A percentile compares a stretch with the other conserved stretches of the same genome.
These are phyloP conservation scores for Diplazon laetatorius DNA, from an alignment of 2,888 invertebrate species.

Conservation along the genomic window DNA sequence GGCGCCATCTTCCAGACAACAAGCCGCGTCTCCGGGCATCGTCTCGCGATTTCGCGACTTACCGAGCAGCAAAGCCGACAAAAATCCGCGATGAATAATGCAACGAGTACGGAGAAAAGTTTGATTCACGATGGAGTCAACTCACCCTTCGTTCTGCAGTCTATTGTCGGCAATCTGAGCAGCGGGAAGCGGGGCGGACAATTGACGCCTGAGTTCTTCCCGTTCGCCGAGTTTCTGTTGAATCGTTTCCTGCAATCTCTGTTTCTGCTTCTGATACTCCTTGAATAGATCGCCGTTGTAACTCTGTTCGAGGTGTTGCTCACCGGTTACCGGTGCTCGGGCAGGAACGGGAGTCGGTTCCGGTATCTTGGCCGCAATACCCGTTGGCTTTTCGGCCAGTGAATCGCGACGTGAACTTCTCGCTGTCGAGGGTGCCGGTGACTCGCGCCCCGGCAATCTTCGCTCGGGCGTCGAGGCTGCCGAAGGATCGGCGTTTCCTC, in stretches of 20 bases:
- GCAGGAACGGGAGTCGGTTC: conserved; percentile 76
- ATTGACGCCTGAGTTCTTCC: conserved; percentile 83
- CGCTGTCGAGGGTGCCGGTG: conserved; percentile 87
- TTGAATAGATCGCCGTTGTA: conserved; percentile 89
- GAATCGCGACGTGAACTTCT: conserved; percentile 88
- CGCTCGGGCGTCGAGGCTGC: conserved; percentile 89
- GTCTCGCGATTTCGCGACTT: conserved; percentile 17
- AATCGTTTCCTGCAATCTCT: conserved; percentile 86
- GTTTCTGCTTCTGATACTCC: conserved; percentile 91
- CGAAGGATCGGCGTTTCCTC: conserved; percentile 80
- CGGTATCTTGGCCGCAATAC: conserved; percentile 78
- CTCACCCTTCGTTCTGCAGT: conserved; percentile 83
- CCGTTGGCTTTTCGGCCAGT: conserved; percentile 84
- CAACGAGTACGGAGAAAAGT: conserved; percentile 19
- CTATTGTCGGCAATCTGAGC: conserved; percentile 81
- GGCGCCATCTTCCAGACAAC: conserved; percentile 69
- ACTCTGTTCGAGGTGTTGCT: conserved; percentile 82
- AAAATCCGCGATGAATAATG: conserved; percentile 36
- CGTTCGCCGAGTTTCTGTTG: conserved; percentile 84
- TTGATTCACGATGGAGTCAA: conserved; percentile 57
- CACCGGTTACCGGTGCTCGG: conserved; percentile 77
- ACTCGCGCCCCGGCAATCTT: conserved; percentile 84
- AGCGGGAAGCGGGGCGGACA: conserved; percentile 80
- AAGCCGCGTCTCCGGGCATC: conserved; percentile 2
- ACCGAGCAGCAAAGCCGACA: conserved; percentile 18